phyloP scores from a whole-genome alignment of 2,888 invertebrate genomes.

The Diarsia rubi region DNA sequence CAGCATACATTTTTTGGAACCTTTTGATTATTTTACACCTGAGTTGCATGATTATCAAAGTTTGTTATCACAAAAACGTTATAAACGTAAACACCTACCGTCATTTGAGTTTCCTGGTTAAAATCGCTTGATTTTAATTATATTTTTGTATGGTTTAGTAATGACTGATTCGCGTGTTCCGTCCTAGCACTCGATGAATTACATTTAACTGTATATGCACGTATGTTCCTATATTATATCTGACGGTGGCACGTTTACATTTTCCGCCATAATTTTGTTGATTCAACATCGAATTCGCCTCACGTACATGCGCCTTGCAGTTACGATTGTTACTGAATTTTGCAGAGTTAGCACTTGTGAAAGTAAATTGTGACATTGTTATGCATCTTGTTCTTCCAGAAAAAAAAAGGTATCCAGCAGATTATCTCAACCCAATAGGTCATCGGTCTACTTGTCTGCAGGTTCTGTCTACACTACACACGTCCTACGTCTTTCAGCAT shows the following conservation, averaged over 20 bases:
- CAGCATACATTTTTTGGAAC: neutral
- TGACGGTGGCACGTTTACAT: conserved; percentile 77
- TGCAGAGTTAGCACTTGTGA: conserved; percentile 62
- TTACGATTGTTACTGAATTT: conserved; percentile 66
- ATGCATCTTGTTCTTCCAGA: conserved; percentile 25
- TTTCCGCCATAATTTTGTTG: conserved; percentile 85
- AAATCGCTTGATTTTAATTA: conserved; percentile 27
- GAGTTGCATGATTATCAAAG: conserved; percentile 8
- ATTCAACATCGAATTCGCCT: conserved; percentile 85
- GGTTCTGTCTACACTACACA: neutral
- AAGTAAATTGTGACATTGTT: conserved; percentile 55
- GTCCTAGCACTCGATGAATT: conserved; percentile 62
- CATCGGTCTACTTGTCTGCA: neutral
- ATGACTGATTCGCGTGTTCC: conserved; percentile 40
- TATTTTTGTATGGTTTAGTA: conserved; percentile 14
- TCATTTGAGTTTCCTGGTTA: conserved; percentile 43
- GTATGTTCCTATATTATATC: conserved; percentile 61
- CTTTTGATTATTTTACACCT: neutral
- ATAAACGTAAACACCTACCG: conserved; percentile 57
- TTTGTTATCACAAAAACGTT: conserved; percentile 34
- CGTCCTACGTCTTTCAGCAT: neutral
- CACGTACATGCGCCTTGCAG: conserved; percentile 80
- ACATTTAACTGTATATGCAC: conserved; percentile 64
- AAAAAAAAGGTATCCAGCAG: neutral
- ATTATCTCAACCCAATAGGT: neutral